phyloP scores from a whole-genome alignment of 2,113 vertebrate species.

The Girardinichthys multiradiatus region DNA sequence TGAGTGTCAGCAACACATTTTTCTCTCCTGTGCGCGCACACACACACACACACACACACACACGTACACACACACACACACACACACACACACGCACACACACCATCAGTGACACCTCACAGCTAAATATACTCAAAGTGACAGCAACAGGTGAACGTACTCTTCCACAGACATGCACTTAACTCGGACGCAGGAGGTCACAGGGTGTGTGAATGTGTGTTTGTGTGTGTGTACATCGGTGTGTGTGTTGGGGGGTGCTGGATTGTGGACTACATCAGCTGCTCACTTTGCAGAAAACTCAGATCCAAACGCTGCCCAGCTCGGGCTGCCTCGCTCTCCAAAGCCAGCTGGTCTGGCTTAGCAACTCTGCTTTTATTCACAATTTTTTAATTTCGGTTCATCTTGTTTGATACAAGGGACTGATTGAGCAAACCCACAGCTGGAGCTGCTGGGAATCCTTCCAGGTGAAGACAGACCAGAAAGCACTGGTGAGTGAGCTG shows the following conservation, averaged over 20 bases:
- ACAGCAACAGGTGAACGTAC: conserved; percentile 64
- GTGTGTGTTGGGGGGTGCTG: conserved; percentile 38
- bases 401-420: conserved; percentile 70
- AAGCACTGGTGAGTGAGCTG: conserved; percentile 54
- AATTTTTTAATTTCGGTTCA: conserved; percentile 2
- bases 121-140: conserved; percentile 71
- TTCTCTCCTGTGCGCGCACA: conserved; percentile 16
- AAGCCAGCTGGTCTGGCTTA: conserved; percentile 82
- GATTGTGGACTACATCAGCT: conserved; percentile 27
- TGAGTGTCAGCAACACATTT: conserved; percentile 71
- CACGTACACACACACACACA: not conserved
- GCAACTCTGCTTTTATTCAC: conserved; percentile 8
- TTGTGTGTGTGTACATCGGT: conserved; percentile 2
- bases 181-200: conserved; percentile 59
- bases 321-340: conserved; percentile 50
- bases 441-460: conserved; percentile 74
- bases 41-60: conserved; percentile 22
- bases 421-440: conserved; percentile 61
- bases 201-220: conserved; percentile 45
- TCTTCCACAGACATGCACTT: conserved; percentile 44
- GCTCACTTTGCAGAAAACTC: conserved; percentile 43
- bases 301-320: conserved; percentile 62
- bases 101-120: conserved; percentile 67
- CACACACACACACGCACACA: conserved; percentile 3
- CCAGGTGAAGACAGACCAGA: conserved; percentile 65